A percentile compares a stretch with the other conserved stretches of the same genome.
Conservation (phyloP, 2,888 invertebrate species). For the Biston stratarius region DNA sequence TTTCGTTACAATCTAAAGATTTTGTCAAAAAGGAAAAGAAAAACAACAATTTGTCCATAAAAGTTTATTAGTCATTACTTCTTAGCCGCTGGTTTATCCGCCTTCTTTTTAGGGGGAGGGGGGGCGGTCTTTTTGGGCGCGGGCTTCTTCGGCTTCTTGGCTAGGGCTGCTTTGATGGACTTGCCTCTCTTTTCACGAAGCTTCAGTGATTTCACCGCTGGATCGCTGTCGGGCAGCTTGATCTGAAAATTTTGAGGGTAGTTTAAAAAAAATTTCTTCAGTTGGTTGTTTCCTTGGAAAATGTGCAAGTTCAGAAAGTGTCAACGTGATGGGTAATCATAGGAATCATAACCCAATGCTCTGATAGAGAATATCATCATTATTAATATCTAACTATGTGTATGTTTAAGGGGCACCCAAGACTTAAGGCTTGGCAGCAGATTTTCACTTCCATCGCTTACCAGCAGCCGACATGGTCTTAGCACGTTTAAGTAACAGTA, state of each 20-base stretch:
- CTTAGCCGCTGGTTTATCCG: conserved; percentile 51
- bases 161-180: conserved; percentile 80
- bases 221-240: conserved; percentile 74
- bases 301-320: conserved; percentile 62
- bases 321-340: conserved; percentile 84
- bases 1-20: too few species aligned
- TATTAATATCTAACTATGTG: conserved; percentile 23
- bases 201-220: conserved; percentile 81
- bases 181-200: conserved; percentile 82
- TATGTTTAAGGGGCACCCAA: neutral
- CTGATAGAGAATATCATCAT: conserved; percentile 82
- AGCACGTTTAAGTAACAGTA: too few species aligned
- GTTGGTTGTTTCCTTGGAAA: too few species aligned
- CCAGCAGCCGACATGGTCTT: too few species aligned
- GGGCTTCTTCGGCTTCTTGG: conserved; percentile 85
- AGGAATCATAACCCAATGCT: conserved; percentile 84
- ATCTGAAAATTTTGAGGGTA: conserved; percentile 64
- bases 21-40: conserved; percentile 7
- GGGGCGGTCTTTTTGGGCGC: conserved; percentile 77
- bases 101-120: conserved; percentile 75
- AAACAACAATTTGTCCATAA: conserved; percentile 33
- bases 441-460: too few species aligned
- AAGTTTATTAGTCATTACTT: conserved; percentile 47
- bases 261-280: neutral
- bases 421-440: neutral